phyloP scores from a whole-genome alignment of 2,113 vertebrate species.

The Poecile atricapillus region DNA sequence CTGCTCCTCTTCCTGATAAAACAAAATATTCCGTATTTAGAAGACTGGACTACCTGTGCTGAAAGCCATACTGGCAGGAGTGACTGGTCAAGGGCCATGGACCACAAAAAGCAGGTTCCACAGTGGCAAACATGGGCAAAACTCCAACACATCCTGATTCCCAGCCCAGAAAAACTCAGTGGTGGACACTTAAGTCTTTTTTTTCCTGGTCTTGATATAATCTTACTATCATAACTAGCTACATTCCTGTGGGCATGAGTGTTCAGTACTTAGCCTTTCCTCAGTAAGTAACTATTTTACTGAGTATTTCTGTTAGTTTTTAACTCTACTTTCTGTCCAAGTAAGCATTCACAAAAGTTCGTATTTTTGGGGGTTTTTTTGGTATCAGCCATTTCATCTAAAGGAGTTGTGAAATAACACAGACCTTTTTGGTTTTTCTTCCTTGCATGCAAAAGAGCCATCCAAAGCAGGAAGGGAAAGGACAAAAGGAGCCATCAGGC shows the following conservation, averaged over 20 bases:
- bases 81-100: background rate
- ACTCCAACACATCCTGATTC: background rate
- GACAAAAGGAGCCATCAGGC: background rate
- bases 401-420: background rate
- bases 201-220: background rate
- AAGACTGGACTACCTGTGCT: background rate
- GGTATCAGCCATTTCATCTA: background rate
- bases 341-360: background rate
- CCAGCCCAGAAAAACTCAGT: background rate
- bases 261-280: background rate
- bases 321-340: background rate
- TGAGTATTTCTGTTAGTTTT: background rate
- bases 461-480: background rate
- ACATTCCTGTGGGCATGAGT: background rate
- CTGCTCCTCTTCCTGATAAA: background rate
- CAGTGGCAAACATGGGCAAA: background rate
- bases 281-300: background rate
- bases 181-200: background rate
- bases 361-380: accelerated
- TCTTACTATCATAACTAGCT: background rate
- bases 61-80: background rate
- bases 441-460: background rate
- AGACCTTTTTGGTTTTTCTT: background rate
- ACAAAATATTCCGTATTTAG: background rate
- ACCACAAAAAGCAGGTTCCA: background rate